Base-by-base conservation (phyloP, 2,888 invertebrate genomes). In the Parascotia fuliginaria region DNA sequence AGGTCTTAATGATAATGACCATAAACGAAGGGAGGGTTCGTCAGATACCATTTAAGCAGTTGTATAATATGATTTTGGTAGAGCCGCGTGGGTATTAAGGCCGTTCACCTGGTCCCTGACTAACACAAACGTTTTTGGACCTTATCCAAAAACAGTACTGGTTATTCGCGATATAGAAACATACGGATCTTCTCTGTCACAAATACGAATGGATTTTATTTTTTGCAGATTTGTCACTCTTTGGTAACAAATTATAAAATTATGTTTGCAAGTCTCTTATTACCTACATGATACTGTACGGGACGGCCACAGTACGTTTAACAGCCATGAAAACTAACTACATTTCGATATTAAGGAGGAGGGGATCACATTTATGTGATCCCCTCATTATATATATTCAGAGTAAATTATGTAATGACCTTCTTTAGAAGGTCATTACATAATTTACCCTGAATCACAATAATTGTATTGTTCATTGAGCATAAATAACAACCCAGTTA, bases 81-180 rank as follows among this genome's bases (percentile, higher is more conserved):
- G 66, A 65, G 48, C 51, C 52, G 85, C 84, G 90, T 89, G 83
- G 90, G 90, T 51, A 69, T 63, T 66, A 65, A 75, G 87, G 83
- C 67, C 88, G 73, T 89, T 89, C 84, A 89, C 84, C 88, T 76
- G 66, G 70, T 70, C 65, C 73, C 81, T 85, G 84, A 83, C 77
- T 85, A 80, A 83, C 71, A 63, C 62, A 55, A 62, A 52, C 69
- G 66, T 57, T 70, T 77, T 85, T 85, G 87, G 83, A 83, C 71
- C 70, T 76, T 72, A 57, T 83, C 88, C 89, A 87, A 87, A 88
- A 80, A 74, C 75, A 77, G 83, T 69, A 77, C 65, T 76, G 77
- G 59, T 61, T 50, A 50, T 62, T 54, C 57, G 31, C 44, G 32
- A 34, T 57, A 55, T 51, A 49, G 45, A 19, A 41, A 59, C 47